phyloP scores from a whole-genome alignment of 2,113 vertebrate species.

The Malurus cyaneus region DNA sequence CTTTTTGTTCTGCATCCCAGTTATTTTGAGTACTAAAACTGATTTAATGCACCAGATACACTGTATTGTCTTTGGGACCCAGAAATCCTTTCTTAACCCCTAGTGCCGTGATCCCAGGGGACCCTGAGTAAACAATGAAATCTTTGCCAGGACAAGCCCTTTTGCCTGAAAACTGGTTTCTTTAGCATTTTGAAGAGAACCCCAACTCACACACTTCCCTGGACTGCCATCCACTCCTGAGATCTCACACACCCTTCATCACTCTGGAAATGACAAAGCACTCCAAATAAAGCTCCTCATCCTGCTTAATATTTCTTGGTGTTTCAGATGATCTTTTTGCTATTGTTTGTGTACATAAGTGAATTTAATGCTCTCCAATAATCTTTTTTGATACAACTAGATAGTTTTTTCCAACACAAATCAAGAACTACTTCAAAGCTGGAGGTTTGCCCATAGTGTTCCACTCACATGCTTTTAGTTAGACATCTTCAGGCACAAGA shows the following conservation, averaged over 20 bases:
- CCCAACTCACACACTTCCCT: slow-evolving; percentile 61
- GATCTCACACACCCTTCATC: slow-evolving; percentile 26
- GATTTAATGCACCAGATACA: accelerated
- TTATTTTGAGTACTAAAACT: neutral
- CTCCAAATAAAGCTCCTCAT: neutral
- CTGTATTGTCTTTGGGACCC: slow-evolving; percentile 21
- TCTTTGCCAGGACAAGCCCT: neutral
- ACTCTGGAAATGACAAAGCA: slow-evolving; percentile 39
- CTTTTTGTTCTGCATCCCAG: neutral
- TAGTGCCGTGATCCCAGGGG: slow-evolving; percentile 53
- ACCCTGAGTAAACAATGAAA: slow-evolving; percentile 21
- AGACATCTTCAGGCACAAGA: neutral
- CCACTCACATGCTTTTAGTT: neutral
- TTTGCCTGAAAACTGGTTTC: neutral
- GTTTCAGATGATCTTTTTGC: neutral
- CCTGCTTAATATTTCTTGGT: neutral
- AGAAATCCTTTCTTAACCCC: slow-evolving; percentile 55
- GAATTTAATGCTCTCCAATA: neutral
- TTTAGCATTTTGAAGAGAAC: neutral
- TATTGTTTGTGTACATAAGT: neutral
- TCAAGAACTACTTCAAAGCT: neutral
- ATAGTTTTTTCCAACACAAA: neutral
- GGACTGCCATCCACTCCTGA: slow-evolving; percentile 69
- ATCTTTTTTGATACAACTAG: neutral
- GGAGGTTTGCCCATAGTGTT: neutral